These are phyloP conservation scores for Lithobates pipiens DNA, from an alignment of 2,797 vertebrate species.

Conservation along the genomic window DNA sequence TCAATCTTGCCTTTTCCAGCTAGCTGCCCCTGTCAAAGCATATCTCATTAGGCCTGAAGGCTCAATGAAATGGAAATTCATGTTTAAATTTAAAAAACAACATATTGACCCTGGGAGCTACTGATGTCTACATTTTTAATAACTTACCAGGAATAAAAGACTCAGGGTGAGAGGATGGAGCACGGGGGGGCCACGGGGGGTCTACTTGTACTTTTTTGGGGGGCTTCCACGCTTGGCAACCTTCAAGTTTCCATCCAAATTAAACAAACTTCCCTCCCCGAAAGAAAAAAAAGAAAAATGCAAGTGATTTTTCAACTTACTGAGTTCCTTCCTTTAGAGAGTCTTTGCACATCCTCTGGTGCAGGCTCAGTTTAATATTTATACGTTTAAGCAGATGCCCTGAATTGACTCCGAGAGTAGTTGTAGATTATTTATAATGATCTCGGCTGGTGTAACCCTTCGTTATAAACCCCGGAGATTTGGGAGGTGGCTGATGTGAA, in stretches of 20 bases:
- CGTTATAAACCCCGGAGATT: neutral
- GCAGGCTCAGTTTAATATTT: constrained; percentile 11
- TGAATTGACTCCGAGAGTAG: constrained; percentile 1
- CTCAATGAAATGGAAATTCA: constrained; percentile 86
- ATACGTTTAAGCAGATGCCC: constrained; percentile 16
- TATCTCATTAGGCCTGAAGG: constrained; percentile 83
- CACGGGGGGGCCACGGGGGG: constrained; percentile 20
- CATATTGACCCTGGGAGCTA: constrained; percentile 82
- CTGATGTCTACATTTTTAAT: constrained; percentile 82
- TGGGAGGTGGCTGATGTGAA: neutral
- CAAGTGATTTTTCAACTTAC: neutral
- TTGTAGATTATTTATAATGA: constrained; percentile 20
- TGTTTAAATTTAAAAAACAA: constrained; percentile 85
- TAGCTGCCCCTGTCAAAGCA: constrained; percentile 82
- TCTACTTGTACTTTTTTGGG: constrained; percentile 17
- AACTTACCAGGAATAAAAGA: constrained; percentile 76
- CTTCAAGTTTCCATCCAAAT: constrained; percentile 31
- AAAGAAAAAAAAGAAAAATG: neutral
- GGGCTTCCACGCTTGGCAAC: neutral
- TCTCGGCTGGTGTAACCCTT: neutral
- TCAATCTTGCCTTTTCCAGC: constrained; percentile 82
- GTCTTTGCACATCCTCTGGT: neutral
- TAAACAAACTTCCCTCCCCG: neutral
- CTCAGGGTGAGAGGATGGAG: constrained; percentile 49
- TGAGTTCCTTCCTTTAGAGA: neutral